Evolutionary conservation across 2,888 invertebrate species (phyloP), one percentile per base, ranked within the genome.

Genomic region (Diplazon laetatorius): DNA sequence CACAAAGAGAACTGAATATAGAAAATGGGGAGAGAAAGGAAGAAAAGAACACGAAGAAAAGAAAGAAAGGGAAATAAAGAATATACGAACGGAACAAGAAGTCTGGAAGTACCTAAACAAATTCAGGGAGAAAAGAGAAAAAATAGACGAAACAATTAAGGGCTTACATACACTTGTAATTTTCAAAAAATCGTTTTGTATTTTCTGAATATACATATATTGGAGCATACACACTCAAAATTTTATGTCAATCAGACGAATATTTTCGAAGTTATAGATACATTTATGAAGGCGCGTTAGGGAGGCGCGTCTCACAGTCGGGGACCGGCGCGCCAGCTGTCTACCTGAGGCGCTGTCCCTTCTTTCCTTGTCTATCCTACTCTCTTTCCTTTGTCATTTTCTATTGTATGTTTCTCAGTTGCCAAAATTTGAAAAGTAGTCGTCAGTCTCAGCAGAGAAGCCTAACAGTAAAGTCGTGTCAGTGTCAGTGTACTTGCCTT

Each of bases 241-340:
- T 71, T 71, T 71, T 39, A 65, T 65, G 18, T 63, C 55, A 20
- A 57, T 76, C 70, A 35, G 70, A 48, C 37, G 39, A 76, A 76
- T 71, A 70, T 70, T 76, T 8, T 57, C 65, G 52, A 52, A 52
- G 52, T 52, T 52, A 52, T 12, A 25, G n/a, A n/a, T 30, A 52
- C 30, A 52, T 52, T 52, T 52, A 12, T 52, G 30, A 52, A 52
- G 52, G 14, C 52, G 52, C 14, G 10, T 52, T 14, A n/a, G 52
- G 3, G 55, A 14, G 30, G 30, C 30, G 30, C 30, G 52, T 48
- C 20, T 48, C 18, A 48, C 6, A 18, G 48, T 66, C 20, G 22
- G 42, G 39, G 48, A 59, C 16, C 69, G 35, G 69, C 25, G 57
- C 30, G 35, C 39, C 48, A 48, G 48, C 48, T 30, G 48, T 10